A percentile compares a stretch with the other conserved stretches of the same genome.
Evolutionary conservation across 2,797 vertebrate species (phyloP).

Genomic region (Oreortyx pictus): DNA sequence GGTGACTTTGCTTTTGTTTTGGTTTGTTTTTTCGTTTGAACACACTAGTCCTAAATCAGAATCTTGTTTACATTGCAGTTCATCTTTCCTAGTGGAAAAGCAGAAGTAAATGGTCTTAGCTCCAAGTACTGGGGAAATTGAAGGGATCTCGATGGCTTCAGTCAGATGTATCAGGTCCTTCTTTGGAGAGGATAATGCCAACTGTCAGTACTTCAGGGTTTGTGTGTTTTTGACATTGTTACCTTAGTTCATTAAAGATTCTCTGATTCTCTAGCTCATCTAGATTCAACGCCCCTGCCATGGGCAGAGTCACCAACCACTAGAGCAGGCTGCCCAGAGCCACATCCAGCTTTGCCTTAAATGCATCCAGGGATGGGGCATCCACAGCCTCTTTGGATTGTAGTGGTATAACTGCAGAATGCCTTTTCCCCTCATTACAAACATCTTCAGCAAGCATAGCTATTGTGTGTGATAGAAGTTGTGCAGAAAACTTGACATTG

Average conservation of each 20-base stretch:
- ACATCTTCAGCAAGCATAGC: not conserved
- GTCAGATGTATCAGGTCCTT: not conserved
- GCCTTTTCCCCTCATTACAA: not conserved
- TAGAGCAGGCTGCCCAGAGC: too few species aligned
- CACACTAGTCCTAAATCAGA: not conserved
- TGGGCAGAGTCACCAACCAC: too few species aligned
- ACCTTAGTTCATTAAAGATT: not conserved
- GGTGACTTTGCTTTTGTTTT: not conserved
- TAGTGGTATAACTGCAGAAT: not conserved
- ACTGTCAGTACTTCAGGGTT: fast-evolving
- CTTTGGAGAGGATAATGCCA: not conserved
- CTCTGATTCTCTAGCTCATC: not conserved
- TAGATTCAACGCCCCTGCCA: too few species aligned
- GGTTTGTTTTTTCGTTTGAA: not conserved
- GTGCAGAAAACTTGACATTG: not conserved
- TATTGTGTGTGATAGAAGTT: fast-evolving
- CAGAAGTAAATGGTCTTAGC: not conserved
- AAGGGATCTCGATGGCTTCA: not conserved
- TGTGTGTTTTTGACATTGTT: not conserved
- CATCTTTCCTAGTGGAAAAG: not conserved
- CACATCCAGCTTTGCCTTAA: too few species aligned
- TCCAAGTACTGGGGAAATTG: not conserved
- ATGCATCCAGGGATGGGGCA: too few species aligned
- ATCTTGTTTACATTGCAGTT: not conserved
- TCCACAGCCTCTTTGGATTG: not conserved